A percentile compares a stretch with the other conserved stretches of the same genome.
These are phyloP conservation scores for Gisinianus flammeolus DNA, from an alignment of 2,888 invertebrate species.

Conservation along the genomic window DNA sequence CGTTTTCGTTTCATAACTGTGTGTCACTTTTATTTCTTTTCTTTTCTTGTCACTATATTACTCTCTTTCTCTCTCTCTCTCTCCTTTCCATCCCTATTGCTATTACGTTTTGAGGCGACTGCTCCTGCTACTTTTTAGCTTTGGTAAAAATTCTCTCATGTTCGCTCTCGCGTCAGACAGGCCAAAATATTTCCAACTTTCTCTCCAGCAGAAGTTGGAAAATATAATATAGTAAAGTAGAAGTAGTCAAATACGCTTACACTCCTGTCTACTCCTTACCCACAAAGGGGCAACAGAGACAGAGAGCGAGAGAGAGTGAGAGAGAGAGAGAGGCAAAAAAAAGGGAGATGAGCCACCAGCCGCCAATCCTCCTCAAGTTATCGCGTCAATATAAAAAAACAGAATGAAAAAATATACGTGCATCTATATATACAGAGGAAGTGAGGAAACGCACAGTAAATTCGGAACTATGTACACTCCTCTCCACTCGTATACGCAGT, in stretches of 20 bases:
- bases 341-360: background rate
- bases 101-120: too few relatives aligned
- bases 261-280: background rate
- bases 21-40: slow-evolving; percentile 20
- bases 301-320: too few relatives aligned
- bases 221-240: background rate
- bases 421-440: background rate
- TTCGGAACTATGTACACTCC: too few relatives aligned
- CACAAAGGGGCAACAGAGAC: too few relatives aligned
- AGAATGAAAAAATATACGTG: background rate
- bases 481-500: too few relatives aligned
- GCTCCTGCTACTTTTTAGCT: too few relatives aligned
- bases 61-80: background rate
- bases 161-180: background rate
- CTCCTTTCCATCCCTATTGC: too few relatives aligned
- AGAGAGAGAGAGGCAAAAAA: background rate
- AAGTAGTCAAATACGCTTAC: background rate
- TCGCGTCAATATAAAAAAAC: background rate
- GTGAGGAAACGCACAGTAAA: background rate
- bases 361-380: background rate
- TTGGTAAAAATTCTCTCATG: too few relatives aligned
- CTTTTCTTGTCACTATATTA: background rate
- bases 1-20: slow-evolving; percentile 22
- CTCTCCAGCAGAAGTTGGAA: background rate
- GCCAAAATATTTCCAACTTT: background rate